Evolutionary conservation across 2,888 invertebrate species (phyloP), one percentile per base, ranked within the genome.

Genomic region (Calephelis perditalis): DNA sequence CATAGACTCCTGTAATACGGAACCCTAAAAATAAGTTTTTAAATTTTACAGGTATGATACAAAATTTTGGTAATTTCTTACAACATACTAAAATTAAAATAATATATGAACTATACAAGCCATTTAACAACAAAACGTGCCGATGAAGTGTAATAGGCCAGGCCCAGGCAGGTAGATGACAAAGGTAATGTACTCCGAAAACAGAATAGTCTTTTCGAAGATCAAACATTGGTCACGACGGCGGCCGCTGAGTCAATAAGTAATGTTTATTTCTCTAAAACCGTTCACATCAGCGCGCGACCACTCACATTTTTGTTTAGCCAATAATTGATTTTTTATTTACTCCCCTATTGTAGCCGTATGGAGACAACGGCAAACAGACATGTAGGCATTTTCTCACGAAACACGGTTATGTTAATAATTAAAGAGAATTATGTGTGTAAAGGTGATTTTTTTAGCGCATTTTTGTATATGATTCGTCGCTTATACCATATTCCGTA

Each of bases 181-280:
- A 49, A 49, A 49, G 49, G 73, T 75, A 73, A 75, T 81, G 82
- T 82, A 79, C 81, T 77, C 75, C 83, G 80, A 87, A 87, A 87
- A 86, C 86, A 86, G 86, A 86, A 88, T 86, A 85, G 86, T 86
- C 85, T 89, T 89, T 90, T 90, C 87, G 84, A 89, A 88, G 81
- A 83, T 84, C 82, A 82, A 90, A 90, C 89, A 90, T 90, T 90
- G 77, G 77, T 83, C 80, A 79, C 87, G 83, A 83, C 85, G 84
- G 82, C 84, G 88, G 85, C 82, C 88, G 84, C 80, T 87, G 73
- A 76, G 82, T 80, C 87, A 84, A 89, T 86, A 87, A 78, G 79
- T 83, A 78, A 85, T 89, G 84, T 89, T 89, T 90, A 86, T 89
- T 85, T 83, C 87, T 86, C 87, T 89, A 86, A 90, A 84, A 90